Base-by-base conservation (phyloP, 2,888 invertebrate species). In the Lysandra coridon region DNA sequence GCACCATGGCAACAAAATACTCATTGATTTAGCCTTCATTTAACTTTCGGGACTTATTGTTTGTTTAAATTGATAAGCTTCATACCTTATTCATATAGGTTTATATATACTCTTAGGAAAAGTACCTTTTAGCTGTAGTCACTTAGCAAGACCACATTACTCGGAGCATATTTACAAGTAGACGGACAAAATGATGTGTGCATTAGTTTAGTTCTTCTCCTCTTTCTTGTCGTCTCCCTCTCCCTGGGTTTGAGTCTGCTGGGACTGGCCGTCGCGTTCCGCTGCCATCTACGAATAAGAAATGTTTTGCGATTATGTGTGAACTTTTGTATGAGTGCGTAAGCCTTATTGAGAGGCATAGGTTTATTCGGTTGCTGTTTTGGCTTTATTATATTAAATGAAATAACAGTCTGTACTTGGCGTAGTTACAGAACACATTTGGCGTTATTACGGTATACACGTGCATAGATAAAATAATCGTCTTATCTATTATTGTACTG, bases 281-380 rank as follows among this genome's bases (percentile, higher is more conserved):
- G 94, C 94, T 0, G 94, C 94, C 94, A 94, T 94, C 94, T 92
- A 82, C 53, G 37, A 57, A 75, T 2, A 78, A 64, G 57, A n/a
- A 33, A 57, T 10, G 49, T 12, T 2, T 49, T 49, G 49, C 10
- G 10, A 49, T 49, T 40, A 40, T 40, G 40, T 6, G 5, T 4
- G 4, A 37, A 37, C 37, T 37, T 37, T 37, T 37, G 37, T 37
- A 37, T 37, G 37, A 37, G 37, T 2, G 37, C 37, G 37, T 37
- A 37, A 37, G 37, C 37, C 37, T 37, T 37, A 37, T 4, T 37
- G 37, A 4, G 37, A 37, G 37, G 37, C 57, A 57, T 57, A 49
- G 57, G 14, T 57, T 57, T 17, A 17, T 57, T 57, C 4, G 17
- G 14, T 17, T 57, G 10, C 49, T 2, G 10, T 49, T 49, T 14